Percentiles rank a stretch among this genome's conserved stretches.
These are phyloP conservation scores for Torymus texanus DNA, from an alignment of 2,888 invertebrate species.

Conservation along the genomic window DNA sequence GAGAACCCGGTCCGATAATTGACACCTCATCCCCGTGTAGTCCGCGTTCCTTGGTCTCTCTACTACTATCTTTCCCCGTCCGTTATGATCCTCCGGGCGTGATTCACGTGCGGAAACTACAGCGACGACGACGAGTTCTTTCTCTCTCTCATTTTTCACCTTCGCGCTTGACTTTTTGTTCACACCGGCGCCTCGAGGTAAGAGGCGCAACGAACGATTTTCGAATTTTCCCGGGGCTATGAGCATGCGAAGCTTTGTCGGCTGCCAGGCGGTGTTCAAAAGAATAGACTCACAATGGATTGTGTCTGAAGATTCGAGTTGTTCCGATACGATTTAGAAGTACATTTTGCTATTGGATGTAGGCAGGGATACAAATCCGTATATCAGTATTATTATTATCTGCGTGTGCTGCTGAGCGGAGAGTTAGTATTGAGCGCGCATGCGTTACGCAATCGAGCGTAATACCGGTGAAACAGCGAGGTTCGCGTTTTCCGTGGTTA, in stretches of 20 bases:
- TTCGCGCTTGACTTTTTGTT: constrained; percentile 6
- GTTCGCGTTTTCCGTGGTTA: constrained; percentile 13
- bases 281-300: no score
- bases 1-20: constrained; percentile 16
- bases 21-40: constrained; percentile 33
- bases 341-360: no score
- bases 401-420: no score
- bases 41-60: neutral
- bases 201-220: neutral
- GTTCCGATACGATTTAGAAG: no score
- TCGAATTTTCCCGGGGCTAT: constrained; percentile 19
- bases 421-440: neutral
- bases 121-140: neutral
- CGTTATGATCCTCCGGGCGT: neutral
- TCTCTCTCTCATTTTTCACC: constrained; percentile 24
- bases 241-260: no score
- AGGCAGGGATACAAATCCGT: no score
- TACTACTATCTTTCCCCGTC: no score
- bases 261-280: no score
- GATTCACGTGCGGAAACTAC: neutral
- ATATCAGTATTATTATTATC: no score
- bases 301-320: no score
- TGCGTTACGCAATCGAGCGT: neutral
- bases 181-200: neutral
- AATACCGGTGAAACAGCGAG: constrained; percentile 6